These are phyloP conservation scores for Eulemur coronatus DNA, from an alignment of 2,797 vertebrate species.

Conservation along the genomic window DNA sequence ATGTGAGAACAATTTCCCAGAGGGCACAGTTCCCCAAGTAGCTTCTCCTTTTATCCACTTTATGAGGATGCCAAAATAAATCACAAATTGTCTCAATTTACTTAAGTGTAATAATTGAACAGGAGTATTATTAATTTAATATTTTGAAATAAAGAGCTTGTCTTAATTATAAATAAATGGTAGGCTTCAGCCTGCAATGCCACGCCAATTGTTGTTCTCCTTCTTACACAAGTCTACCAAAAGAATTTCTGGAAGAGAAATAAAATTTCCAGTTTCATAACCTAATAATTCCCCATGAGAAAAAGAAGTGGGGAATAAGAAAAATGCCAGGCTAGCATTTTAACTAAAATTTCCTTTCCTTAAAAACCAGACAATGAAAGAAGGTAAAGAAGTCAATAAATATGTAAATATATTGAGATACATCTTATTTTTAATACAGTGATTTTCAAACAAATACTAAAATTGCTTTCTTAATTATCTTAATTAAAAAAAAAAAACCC, in stretches of 20 bases:
- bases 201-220: neutral
- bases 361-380: conserved; percentile 20
- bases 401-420: neutral
- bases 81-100: conserved; percentile 11
- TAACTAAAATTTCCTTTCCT: conserved; percentile 5
- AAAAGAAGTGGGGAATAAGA: neutral
- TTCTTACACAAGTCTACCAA: conserved; percentile 29
- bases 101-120: neutral
- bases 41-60: neutral
- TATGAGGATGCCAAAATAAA: neutral
- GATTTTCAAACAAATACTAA: neutral
- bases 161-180: conserved; percentile 30
- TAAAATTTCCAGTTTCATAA: conserved; percentile 51
- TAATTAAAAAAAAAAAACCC: neutral
- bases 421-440: neutral
- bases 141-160: conserved; percentile 32
- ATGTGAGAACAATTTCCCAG: neutral
- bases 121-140: neutral
- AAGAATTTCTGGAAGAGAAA: conserved; percentile 51
- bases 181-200: neutral
- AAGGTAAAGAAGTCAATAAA: neutral
- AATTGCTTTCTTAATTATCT: neutral
- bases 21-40: neutral
- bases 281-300: neutral
- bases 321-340: conserved; percentile 20